A percentile compares a stretch with the other conserved stretches of the same genome.
Conservation (phyloP, 2,888 invertebrate species). For the Sicus ferrugineus region DNA sequence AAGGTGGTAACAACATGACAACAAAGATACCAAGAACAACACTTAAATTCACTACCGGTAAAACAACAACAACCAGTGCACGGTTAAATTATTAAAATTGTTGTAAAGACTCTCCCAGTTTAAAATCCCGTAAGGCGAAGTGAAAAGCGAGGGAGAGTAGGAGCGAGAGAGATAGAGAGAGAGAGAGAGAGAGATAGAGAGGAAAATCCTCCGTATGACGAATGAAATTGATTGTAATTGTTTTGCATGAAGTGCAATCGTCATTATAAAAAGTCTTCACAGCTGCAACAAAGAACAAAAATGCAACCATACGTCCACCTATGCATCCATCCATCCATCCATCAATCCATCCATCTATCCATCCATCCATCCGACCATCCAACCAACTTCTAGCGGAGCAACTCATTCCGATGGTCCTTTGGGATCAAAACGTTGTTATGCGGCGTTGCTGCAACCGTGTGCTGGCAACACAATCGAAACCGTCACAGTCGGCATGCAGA, state of each 20-base stretch:
- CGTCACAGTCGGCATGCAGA: conserved; percentile 13
- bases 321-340: conserved; percentile 42
- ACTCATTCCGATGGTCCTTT: conserved; percentile 37
- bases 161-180: not conserved
- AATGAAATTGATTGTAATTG: conserved; percentile 24
- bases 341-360: conserved; percentile 15
- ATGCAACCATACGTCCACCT: conserved; percentile 12
- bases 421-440: conserved; percentile 40
- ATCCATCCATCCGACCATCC: conserved; percentile 52
- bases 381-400: conserved; percentile 46
- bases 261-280: not conserved
- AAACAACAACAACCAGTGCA: too few species aligned
- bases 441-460: not conserved
- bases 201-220: conserved; percentile 9
- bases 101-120: too few species aligned
- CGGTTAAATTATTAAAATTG: too few species aligned
- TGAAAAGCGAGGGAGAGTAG: not conserved
- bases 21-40: too few species aligned
- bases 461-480: conserved; percentile 2
- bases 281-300: conserved; percentile 14
- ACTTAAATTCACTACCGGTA: too few species aligned
- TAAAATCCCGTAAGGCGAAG: too few species aligned
- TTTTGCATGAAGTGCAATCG: conserved; percentile 15
- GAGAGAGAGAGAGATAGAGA: conserved; percentile 11
- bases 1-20: too few species aligned